Base-by-base conservation (phyloP, 2,113 vertebrate genomes). In the Sterrhoptilus dennistouni region DNA sequence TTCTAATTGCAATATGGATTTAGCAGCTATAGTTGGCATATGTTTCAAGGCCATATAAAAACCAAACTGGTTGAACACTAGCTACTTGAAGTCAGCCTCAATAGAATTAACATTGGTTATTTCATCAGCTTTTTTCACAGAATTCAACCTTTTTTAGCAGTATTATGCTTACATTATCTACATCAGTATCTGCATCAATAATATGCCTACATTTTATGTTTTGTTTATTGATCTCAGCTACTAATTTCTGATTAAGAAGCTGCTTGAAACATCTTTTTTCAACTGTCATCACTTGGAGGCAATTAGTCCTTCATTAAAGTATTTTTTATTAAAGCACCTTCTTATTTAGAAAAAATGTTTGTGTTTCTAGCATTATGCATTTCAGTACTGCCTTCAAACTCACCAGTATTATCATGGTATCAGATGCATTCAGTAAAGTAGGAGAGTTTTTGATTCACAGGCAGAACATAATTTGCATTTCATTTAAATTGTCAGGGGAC, bases 1-100 rank as follows among this genome's bases (percentile, higher is more conserved):
- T 96, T 97, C 78, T 78, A 85, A 95, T 94, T 96, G 33, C 83
- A 93, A 77, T 95, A 81, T 85, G 93, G 89, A 95, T 90, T 96
- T 86, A 96, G 76, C 85, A 93, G 94, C 95, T 93, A 66, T 64
- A 90, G 60, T 95, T 96, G 65, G 95, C 60, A 14, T 96, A 75
- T 70, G 83, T 97, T 96, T 97, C 83, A 98, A 98, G 98, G 97
- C 97, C 98, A 98, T 98, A 98, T 98, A 98, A 97, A 98, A 98
- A 98, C 97, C 98, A 98, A 97, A 97, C 96, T 97, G 97, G 98
- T 98, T 98, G 96, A 98, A 98, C 98, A 98, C 97, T 97, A 95
- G 97, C 97, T 98, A 96, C 76, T 94, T 97, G 90, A 94, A 96
- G 90, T 96, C 93, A 97, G 91, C 86, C 90, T 97, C 78, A 28